Evolutionary conservation across 2,888 invertebrate species (phyloP).

Genomic region (Cephalotes varians): DNA sequence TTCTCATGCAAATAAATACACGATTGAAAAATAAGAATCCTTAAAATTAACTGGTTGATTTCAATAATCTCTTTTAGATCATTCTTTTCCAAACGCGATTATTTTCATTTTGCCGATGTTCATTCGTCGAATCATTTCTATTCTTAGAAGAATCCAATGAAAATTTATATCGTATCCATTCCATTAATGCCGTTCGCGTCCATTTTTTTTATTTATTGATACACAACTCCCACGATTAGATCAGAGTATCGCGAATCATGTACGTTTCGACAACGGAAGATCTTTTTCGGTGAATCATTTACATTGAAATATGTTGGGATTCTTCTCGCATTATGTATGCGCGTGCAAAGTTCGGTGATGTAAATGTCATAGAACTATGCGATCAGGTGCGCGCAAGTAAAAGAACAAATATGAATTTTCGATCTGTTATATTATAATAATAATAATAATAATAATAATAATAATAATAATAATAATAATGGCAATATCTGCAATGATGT

Average conservation of each 20-base stretch:
- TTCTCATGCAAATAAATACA: not conserved
- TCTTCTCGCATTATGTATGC: slow-evolving; percentile 26
- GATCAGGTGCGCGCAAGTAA: not conserved
- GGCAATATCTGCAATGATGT: slow-evolving; percentile 46
- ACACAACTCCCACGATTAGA: not conserved
- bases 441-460: slow-evolving; percentile 57
- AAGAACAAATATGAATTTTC: slow-evolving; percentile 21
- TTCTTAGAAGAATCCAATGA: not conserved
- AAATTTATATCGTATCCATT: slow-evolving; percentile 21
- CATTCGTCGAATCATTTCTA: not conserved
- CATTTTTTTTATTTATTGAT: not conserved
- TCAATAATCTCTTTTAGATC: not conserved
- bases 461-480: slow-evolving; percentile 60
- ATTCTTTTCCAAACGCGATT: not conserved
- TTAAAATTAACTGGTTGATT: not conserved
- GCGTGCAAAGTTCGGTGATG: not conserved
- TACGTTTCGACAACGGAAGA: not conserved
- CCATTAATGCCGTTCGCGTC: not conserved
- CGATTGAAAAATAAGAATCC: not conserved
- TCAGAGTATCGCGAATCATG: not conserved
- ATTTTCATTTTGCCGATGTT: not conserved
- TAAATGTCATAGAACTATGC: slow-evolving; percentile 30
- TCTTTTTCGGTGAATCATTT: slow-evolving; percentile 38
- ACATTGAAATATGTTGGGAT: slow-evolving; percentile 23
- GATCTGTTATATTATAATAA: slow-evolving; percentile 57